Conservation (phyloP, 2,797 vertebrate species). For the Microctenopoma lineatum region DNA sequence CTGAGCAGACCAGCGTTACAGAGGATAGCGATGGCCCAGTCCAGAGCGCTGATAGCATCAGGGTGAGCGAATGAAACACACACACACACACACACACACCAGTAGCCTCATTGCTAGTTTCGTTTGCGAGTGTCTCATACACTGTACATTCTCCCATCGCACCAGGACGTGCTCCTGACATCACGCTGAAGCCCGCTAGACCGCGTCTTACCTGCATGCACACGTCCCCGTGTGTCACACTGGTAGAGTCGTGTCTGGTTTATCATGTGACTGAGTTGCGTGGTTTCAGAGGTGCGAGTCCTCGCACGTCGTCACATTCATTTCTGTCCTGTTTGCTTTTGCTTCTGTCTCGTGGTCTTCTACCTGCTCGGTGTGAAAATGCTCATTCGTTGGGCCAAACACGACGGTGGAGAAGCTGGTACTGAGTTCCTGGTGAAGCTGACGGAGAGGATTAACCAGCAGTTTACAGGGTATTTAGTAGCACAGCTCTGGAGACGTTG, state of each 20-base stretch:
- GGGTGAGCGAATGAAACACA: constrained; percentile 84
- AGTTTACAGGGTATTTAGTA: not conserved
- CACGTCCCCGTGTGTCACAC: too few relatives aligned
- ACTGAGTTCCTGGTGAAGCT: not conserved
- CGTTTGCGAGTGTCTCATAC: too few relatives aligned
- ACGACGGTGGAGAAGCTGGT: not conserved
- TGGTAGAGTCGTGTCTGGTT: not conserved
- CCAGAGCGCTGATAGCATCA: constrained; percentile 92
- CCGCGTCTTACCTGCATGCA: too few relatives aligned
- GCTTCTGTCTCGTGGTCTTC: not conserved
- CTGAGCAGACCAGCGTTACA: constrained; percentile 90
- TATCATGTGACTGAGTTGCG: not conserved
- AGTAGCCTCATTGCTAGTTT: too few relatives aligned
- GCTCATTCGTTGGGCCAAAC: too few relatives aligned
- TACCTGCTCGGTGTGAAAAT: not conserved
- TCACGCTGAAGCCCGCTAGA: too few relatives aligned
- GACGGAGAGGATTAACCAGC: not conserved
- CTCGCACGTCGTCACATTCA: not conserved
- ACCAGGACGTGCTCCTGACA: too few relatives aligned
- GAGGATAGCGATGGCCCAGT: constrained; percentile 93
- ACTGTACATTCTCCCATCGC: too few relatives aligned
- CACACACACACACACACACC: not conserved
- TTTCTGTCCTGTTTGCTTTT: not conserved
- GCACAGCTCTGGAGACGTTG: not conserved
- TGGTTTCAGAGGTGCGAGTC: constrained; percentile 16